Base-by-base conservation (phyloP, 1,140 invertebrate genomes). In the Drosophila nebulosa region DNA sequence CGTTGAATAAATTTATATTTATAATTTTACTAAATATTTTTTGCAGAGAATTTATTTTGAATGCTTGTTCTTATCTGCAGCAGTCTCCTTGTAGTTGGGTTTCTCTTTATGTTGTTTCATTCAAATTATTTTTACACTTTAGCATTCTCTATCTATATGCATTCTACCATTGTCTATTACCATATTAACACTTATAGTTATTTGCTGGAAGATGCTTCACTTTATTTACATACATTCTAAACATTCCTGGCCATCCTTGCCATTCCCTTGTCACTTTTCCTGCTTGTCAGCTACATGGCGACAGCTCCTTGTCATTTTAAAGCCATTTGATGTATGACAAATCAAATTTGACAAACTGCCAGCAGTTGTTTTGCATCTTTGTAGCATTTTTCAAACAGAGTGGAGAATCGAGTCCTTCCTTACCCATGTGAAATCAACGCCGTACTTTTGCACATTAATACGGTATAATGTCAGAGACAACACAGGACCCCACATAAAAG, bases 271-370 rank as follows among this genome's bases (percentile, higher is more conserved):
- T 59, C 35, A 24, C 62, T 46, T 30, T 22, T 53, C 57, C 51
- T 55, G 36, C 59, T 55, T 79, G 68, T 65, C 72, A 55, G 50
- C 56, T 39, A 39, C 62, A 72, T 70, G 57, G 69, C 39, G 69
- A 67, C 69, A 66, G 61, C 68, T 73, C 72, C 59, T 69, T 85
- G 81, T 80, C 81, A 85, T 78, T 85, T 85, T 85, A 78, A 86
- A 86, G 74, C 67, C 74, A 86, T 86, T 86, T 86, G 81, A 86
- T 86, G 81, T 86, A 86, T 86, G 81, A 86, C 81, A 86, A 86
- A 86, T 86, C 81, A 86, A 86, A 86, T 86, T 86, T 86, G 81
- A 86, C 81, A 86, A 86, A 86, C 81, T 86, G 81, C 81, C 81
- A 86, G 80, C 81, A 78, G 81, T 86, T 86, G 78, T 86, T 86